phyloP scores from a whole-genome alignment of 2,888 invertebrate species.

The Acleris cristana region DNA sequence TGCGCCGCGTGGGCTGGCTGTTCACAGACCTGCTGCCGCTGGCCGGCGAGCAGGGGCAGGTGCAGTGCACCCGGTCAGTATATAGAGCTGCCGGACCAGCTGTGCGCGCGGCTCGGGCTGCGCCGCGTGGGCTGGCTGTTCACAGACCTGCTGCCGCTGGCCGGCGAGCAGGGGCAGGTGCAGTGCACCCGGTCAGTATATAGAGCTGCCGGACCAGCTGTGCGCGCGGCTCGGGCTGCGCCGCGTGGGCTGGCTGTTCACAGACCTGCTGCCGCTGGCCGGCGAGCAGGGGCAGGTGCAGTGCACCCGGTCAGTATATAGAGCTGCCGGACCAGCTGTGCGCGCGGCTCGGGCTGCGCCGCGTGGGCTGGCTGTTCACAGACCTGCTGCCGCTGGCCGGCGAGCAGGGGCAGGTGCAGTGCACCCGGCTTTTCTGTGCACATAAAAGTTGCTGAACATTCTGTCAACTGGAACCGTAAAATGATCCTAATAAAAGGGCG shows the following conservation, averaged over 20 bases:
- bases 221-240: constrained; percentile 91
- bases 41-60: constrained; percentile 93
- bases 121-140: constrained; percentile 97
- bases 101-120: constrained; percentile 92
- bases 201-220: constrained; percentile 88
- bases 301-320: constrained; percentile 71
- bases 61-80: constrained; percentile 82
- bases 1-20: constrained; percentile 96
- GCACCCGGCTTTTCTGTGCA: too few relatives aligned
- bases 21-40: constrained; percentile 98
- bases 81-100: constrained; percentile 86
- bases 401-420: constrained; percentile 10
- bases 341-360: constrained; percentile 88
- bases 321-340: constrained; percentile 91
- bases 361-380: constrained; percentile 5
- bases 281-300: constrained; percentile 85
- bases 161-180: constrained; percentile 83
- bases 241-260: constrained; percentile 98
- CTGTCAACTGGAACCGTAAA: too few relatives aligned
- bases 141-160: constrained; percentile 90
- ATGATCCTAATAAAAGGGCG: accelerated
- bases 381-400: constrained; percentile 1
- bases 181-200: constrained; percentile 77
- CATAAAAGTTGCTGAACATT: too few relatives aligned
- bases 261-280: constrained; percentile 87